A percentile compares a stretch with the other conserved stretches of the same genome.
Evolutionary conservation across 2,113 vertebrate genomes (phyloP).

Genomic region (Copsychus sechellarum): DNA sequence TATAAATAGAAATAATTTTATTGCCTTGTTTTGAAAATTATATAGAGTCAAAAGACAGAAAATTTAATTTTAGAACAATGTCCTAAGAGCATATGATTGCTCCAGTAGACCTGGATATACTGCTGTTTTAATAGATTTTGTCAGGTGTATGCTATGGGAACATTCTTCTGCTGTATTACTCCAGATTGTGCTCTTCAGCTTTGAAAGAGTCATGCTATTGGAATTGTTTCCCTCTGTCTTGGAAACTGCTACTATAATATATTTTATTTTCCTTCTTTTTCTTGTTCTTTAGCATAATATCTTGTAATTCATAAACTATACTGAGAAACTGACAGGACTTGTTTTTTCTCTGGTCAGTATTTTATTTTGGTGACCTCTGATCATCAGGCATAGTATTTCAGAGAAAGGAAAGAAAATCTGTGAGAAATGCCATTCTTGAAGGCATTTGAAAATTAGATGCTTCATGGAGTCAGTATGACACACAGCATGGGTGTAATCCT

Average conservation of each 20-base stretch:
- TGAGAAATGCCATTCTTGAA: slow-evolving; percentile 20
- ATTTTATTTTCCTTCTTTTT: not conserved
- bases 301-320: not conserved
- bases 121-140: not conserved
- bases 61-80: not conserved
- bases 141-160: not conserved
- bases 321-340: not conserved
- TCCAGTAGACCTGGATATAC: not conserved
- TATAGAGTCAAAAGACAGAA: not conserved
- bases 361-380: slow-evolving; percentile 3
- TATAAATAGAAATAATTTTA: not conserved
- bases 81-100: not conserved
- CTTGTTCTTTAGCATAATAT: not conserved
- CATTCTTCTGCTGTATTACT: not conserved
- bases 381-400: slow-evolving; percentile 25
- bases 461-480: not conserved
- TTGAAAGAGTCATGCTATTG: not conserved
- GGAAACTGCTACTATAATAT: not conserved
- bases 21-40: not conserved
- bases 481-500: slow-evolving; percentile 2
- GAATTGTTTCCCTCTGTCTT: not conserved
- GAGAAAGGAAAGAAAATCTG: not conserved
- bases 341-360: not conserved
- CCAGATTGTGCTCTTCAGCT: not conserved
- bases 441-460: not conserved